phyloP scores from a whole-genome alignment of 2,113 vertebrate species.

The Pseudorasbora parva region DNA sequence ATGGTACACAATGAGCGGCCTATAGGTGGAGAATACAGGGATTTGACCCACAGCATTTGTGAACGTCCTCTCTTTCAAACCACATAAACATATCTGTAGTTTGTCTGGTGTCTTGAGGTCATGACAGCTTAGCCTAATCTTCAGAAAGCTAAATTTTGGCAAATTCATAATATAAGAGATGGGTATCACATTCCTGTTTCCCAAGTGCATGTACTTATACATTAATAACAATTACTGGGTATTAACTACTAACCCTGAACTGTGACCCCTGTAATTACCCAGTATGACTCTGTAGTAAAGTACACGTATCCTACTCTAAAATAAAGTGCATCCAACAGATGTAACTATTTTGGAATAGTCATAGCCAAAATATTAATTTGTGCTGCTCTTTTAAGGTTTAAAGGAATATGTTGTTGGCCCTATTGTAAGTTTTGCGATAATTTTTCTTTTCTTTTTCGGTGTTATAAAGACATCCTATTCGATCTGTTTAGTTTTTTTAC shows the following conservation, averaged over 20 bases:
- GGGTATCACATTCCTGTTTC: too few species aligned
- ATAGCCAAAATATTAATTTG: not conserved
- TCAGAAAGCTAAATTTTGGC: not conserved
- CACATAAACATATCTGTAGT: not conserved
- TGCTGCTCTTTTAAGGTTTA: not conserved
- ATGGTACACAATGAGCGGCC: conserved; percentile 69
- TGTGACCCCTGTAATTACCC: too few species aligned
- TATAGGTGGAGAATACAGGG: conserved; percentile 69
- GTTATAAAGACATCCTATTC: not conserved
- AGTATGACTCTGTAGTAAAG: too few species aligned
- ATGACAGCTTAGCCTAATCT: not conserved
- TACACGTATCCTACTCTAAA: too few species aligned
- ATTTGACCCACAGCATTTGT: conserved; percentile 58
- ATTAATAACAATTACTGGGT: too few species aligned
- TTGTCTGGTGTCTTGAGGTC: not conserved
- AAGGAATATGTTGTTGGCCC: not conserved
- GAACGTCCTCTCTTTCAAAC: not conserved
- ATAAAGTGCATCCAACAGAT: too few species aligned
- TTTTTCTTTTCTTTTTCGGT: not conserved
- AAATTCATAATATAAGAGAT: not conserved
- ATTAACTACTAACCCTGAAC: too few species aligned
- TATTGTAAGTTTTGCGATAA: not conserved
- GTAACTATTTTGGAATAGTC: not conserved
- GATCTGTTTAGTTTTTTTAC: too few species aligned
- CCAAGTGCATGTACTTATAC: too few species aligned